Evolutionary conservation across 2,113 vertebrate genomes (phyloP).

Genomic region (Rhabdornis inornatus): DNA sequence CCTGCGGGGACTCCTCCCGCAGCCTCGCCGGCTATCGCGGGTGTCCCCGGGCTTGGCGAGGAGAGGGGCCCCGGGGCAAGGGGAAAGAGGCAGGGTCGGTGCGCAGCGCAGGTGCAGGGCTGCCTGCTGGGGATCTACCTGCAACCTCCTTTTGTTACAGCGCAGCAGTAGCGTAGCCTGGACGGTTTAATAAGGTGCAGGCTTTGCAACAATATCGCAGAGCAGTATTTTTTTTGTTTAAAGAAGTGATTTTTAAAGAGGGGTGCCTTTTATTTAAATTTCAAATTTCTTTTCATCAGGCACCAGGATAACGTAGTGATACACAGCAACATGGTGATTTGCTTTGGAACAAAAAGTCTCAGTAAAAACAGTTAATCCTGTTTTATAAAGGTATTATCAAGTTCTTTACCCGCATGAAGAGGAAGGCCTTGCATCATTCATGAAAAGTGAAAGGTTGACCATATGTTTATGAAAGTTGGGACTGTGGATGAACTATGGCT

Average conservation of each 20-base stretch:
- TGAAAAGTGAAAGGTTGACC: background rate
- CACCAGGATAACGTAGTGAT: background rate
- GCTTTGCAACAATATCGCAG: background rate
- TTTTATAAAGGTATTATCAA: background rate
- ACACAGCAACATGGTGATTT: background rate
- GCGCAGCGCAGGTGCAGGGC: background rate
- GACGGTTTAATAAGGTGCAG: background rate
- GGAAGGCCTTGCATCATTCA: background rate
- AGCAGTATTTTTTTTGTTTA: background rate
- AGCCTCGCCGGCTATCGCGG: background rate
- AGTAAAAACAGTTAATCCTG: background rate
- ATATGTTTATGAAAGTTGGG: background rate
- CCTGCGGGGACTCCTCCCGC: background rate
- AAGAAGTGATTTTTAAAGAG: background rate
- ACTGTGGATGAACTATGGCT: background rate
- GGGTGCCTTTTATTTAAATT: background rate
- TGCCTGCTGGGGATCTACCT: background rate
- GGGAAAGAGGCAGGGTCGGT: background rate
- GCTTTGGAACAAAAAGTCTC: background rate
- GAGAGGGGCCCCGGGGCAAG: rapidly evolving
- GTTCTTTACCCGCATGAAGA: background rate
- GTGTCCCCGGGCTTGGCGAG: rapidly evolving
- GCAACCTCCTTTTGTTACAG: background rate
- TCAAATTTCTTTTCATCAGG: no score
- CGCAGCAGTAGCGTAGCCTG: rapidly evolving